Evolutionary conservation across 2,888 invertebrate species (phyloP), one percentile per base, ranked within the genome.

Genomic region (Hypselothyrea guttata): DNA sequence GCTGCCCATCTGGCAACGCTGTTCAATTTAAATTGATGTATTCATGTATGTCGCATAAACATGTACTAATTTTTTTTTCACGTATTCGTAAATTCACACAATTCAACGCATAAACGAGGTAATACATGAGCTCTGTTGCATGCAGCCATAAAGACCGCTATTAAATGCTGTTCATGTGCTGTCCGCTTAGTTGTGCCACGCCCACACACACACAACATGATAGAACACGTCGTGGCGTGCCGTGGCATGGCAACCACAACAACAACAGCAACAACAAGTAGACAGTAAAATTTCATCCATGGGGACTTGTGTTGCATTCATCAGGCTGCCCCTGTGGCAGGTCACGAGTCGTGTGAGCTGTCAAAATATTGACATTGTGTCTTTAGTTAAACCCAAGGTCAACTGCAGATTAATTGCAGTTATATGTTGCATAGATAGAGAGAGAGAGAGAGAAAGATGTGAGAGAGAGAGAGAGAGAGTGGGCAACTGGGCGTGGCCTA

Each of bases 341-440:
- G 22, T 11, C 22, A 9, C 15, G 52, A 31, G 15, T 34, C 52
- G 37, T 27, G 28, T 40, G 37, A 41, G 58, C 73, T 84, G 84
- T 81, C 81, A 81, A 78, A 81, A 78, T 81, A 84, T 81, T 81
- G 81, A 84, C 84, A 84, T 55, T 57, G 30, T 56, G 51, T 69
- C 75, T 70, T 81, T 77, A 68, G 75, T 77, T 73, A 73, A 73
- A 57, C 41, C 66, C 58, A 83, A 78, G 83, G 78, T 79, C 83
- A 69, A 79, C 61, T 78, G 77, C 73, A 82, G 70, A 77, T 77
- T 82, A 77, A 72, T 55, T 77, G 82, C 82, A 82, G 27, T 7
- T n/a, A 8, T 13, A 31, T 22, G 27, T 9, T 18, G 28, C 30
- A 11, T 3, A 27, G 28, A 40, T 18, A 40, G 38, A 30, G 22